phyloP scores from a whole-genome alignment of 2,797 vertebrate species.

The Cheirogaleus major region DNA sequence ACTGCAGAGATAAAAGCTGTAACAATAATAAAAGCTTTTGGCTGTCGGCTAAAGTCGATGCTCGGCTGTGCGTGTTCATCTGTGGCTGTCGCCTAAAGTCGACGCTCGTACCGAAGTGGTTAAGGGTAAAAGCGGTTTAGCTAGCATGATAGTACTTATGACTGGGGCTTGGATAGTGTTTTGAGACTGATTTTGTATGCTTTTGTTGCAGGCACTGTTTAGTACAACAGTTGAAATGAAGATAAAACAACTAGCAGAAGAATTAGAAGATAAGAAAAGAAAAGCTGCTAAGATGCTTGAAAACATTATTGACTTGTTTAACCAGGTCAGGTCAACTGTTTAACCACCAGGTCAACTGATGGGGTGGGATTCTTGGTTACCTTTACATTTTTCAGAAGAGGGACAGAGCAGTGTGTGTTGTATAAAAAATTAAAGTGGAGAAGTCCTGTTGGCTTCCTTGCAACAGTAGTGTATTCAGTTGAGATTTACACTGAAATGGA shows the following conservation, averaged over 20 bases:
- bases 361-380: not conserved
- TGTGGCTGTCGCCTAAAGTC: no score
- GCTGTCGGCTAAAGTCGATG: no score
- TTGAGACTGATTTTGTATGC: not conserved
- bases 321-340: conserved; percentile 94
- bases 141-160: not conserved
- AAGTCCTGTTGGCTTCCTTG: not conserved
- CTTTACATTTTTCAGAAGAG: not conserved
- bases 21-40: no score
- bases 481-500: not conserved
- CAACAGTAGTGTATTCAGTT: not conserved
- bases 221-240: conserved; percentile 91
- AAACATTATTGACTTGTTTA: conserved; percentile 91
- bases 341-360: no score
- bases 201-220: conserved; percentile 91
- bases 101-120: no score
- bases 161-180: not conserved
- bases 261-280: conserved; percentile 87
- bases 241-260: conserved; percentile 88
- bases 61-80: no score
- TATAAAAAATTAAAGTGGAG: not conserved
- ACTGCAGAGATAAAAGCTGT: no score
- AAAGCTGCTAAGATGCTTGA: conserved; percentile 90
- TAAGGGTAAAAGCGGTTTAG: not conserved
- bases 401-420: not conserved